Evolutionary conservation across 1,140 invertebrate species (phyloP).

Genomic region (Hydropsyche tenuis): DNA sequence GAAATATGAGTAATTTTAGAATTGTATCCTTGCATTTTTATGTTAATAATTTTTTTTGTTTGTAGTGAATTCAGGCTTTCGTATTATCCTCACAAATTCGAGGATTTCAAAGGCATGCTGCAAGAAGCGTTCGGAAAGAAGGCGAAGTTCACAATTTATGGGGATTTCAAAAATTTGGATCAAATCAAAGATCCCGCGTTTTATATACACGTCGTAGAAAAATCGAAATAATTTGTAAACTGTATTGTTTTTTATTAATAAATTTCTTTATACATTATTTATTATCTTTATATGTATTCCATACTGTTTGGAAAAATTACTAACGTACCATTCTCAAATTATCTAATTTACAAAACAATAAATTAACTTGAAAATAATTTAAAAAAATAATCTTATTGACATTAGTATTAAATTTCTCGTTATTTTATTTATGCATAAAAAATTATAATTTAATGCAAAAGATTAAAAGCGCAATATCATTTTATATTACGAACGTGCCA

Average conservation of each 20-base stretch:
- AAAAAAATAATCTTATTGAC: too few relatives aligned
- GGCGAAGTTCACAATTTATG: constrained; percentile 74
- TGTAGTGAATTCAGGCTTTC: constrained; percentile 82
- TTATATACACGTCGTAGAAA: constrained; percentile 85
- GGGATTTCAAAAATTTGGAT: constrained; percentile 78
- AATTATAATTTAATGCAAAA: too few relatives aligned
- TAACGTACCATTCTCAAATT: too few relatives aligned
- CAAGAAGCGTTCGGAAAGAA: constrained; percentile 72
- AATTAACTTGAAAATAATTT: too few relatives aligned
- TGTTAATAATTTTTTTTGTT: constrained; percentile 45
- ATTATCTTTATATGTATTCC: too few relatives aligned
- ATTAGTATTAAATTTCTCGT: too few relatives aligned
- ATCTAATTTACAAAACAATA: too few relatives aligned
- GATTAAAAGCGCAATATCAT: too few relatives aligned
- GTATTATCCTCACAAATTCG: constrained; percentile 83
- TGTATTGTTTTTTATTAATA: background rate
- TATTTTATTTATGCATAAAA: too few relatives aligned
- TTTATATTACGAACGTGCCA: too few relatives aligned
- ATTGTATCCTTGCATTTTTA: background rate
- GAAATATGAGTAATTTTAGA: background rate
- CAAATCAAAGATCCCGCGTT: constrained; percentile 74
- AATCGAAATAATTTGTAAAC: constrained; percentile 54
- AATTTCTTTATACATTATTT: background rate
- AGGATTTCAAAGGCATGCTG: constrained; percentile 74
- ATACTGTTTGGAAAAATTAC: too few relatives aligned